phyloP scores from a whole-genome alignment of 2,888 invertebrate genomes.

The Phengaris arion region DNA sequence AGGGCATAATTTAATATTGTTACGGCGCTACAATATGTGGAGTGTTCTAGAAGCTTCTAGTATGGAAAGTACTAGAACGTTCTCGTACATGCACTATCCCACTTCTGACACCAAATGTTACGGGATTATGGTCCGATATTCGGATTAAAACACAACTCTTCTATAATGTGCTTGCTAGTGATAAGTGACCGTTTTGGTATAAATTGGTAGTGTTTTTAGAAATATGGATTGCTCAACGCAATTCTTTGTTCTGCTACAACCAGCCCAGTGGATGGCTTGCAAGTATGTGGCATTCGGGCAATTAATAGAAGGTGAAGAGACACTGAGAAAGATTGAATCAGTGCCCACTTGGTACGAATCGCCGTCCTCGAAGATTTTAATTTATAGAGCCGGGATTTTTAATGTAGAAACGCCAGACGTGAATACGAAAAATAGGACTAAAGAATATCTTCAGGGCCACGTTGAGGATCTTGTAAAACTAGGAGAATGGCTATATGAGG shows the following conservation, averaged over 20 bases:
- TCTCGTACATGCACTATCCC: no score
- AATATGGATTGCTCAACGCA: constrained; percentile 84
- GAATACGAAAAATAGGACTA: constrained; percentile 54
- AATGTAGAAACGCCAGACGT: constrained; percentile 63
- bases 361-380: constrained; percentile 61
- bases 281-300: constrained; percentile 88
- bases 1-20: no score
- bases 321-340: constrained; percentile 81
- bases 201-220: constrained; percentile 47
- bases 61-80: no score
- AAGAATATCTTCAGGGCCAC: constrained; percentile 59
- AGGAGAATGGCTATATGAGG: constrained; percentile 55
- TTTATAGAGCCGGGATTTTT: constrained; percentile 57
- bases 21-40: no score
- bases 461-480: constrained; percentile 58
- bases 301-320: constrained; percentile 82
- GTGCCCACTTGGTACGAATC: constrained; percentile 81
- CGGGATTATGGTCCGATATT: no score
- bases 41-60: no score
- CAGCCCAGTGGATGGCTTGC: constrained; percentile 84
- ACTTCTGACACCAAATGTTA: no score
- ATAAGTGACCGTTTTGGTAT: no score
- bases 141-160: no score
- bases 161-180: no score
- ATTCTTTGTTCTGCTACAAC: constrained; percentile 83